phyloP scores from a whole-genome alignment of 2,888 invertebrate genomes.

The Erynnis tages region DNA sequence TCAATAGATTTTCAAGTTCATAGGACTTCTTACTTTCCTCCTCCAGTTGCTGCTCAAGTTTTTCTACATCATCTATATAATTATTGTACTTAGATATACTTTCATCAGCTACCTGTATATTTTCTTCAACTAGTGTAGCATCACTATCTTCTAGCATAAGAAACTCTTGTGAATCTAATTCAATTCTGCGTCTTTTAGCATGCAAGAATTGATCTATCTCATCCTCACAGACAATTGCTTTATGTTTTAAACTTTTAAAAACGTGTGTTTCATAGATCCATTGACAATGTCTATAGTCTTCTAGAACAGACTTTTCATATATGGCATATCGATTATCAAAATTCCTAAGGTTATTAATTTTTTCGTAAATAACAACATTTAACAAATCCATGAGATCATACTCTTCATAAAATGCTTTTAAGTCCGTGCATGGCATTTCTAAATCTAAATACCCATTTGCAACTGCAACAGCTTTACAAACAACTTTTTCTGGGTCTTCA shows the following conservation, averaged over 20 bases:
- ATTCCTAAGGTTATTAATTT: slow-evolving; percentile 68
- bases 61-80: slow-evolving; percentile 62
- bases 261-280: slow-evolving; percentile 81
- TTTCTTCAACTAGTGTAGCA: slow-evolving; percentile 58
- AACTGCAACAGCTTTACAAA: slow-evolving; percentile 73
- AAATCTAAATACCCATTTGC: slow-evolving; percentile 59
- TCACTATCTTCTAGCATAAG: slow-evolving; percentile 70
- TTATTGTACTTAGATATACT: slow-evolving; percentile 55
- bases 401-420: slow-evolving; percentile 58
- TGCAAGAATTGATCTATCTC: slow-evolving; percentile 59
- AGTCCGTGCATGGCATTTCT: slow-evolving; percentile 58
- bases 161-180: slow-evolving; percentile 57
- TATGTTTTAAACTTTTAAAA: slow-evolving; percentile 59
- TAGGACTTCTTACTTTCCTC: slow-evolving; percentile 67
- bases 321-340: slow-evolving; percentile 77
- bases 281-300: slow-evolving; percentile 73
- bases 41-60: slow-evolving; percentile 73
- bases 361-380: slow-evolving; percentile 79
- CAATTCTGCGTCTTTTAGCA: slow-evolving; percentile 70
- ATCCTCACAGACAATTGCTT: slow-evolving; percentile 59
- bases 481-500: slow-evolving; percentile 67
- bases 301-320: slow-evolving; percentile 79
- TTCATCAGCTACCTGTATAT: slow-evolving; percentile 54
- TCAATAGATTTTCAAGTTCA: slow-evolving; percentile 72
- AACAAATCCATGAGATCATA: slow-evolving; percentile 79